Conservation (phyloP, 1,140 invertebrate species). For the Listronotus oregonensis region DNA sequence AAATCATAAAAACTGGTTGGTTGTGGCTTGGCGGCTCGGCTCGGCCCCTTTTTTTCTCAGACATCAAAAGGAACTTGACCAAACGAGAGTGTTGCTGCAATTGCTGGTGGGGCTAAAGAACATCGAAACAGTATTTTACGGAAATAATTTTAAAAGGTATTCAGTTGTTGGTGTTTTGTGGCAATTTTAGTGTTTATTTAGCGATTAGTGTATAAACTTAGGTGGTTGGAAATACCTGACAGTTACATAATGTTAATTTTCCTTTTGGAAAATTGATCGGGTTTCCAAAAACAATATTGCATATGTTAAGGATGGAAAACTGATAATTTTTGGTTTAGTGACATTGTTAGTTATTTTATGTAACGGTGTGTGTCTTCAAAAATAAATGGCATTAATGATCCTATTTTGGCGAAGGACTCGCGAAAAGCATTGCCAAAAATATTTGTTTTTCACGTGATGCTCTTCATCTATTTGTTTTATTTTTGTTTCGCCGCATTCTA, state of each 20-base stretch:
- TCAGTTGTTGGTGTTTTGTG: not conserved
- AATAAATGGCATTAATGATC: not conserved
- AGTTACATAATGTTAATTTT: too few species aligned
- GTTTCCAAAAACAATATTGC: too few species aligned
- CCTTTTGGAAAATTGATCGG: too few species aligned
- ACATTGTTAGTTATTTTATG: not conserved
- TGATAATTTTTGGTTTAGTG: too few species aligned
- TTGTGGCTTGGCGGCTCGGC: too few species aligned
- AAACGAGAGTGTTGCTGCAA: not conserved
- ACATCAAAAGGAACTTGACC: not conserved
- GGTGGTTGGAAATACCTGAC: not conserved
- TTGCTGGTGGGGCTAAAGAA: slow-evolving; percentile 22
- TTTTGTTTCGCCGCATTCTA: slow-evolving; percentile 8
- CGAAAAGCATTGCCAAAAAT: slow-evolving; percentile 27
- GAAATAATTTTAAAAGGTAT: slow-evolving; percentile 1
- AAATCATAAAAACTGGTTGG: too few species aligned
- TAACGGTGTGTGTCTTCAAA: not conserved
- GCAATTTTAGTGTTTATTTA: not conserved
- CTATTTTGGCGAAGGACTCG: slow-evolving; percentile 3
- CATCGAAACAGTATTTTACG: slow-evolving; percentile 8
- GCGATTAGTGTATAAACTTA: not conserved
- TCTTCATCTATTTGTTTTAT: slow-evolving; percentile 18
- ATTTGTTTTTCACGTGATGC: slow-evolving; percentile 27
- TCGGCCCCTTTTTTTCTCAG: not conserved
- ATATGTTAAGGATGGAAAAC: too few species aligned